These are phyloP conservation scores for Gadopsis bispinosus DNA, from an alignment of 2,797 vertebrate genomes.

Conservation along the genomic window DNA sequence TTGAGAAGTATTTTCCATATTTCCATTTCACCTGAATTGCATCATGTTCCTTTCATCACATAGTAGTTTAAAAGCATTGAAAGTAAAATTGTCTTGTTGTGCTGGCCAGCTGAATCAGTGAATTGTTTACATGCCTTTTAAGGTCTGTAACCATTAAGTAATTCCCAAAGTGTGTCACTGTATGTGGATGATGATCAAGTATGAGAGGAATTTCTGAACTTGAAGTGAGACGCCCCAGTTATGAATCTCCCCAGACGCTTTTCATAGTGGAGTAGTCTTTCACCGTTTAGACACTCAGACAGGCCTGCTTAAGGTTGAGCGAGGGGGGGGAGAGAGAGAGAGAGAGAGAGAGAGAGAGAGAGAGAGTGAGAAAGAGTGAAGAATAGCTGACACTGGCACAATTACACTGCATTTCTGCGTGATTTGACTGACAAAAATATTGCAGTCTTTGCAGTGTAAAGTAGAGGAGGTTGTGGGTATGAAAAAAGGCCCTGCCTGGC, in stretches of 20 bases:
- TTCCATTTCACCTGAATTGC: constrained; percentile 30
- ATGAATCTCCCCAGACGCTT: constrained; percentile 48
- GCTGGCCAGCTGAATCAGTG: not conserved
- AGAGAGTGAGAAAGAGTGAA: constrained; percentile 30
- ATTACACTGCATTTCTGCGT: constrained; percentile 80
- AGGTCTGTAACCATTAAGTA: constrained; percentile 1
- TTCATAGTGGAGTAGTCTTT: constrained; percentile 46
- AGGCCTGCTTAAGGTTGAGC: constrained; percentile 47
- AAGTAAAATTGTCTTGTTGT: constrained; percentile 8
- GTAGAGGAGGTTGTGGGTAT: constrained; percentile 40
- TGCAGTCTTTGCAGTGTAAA: constrained; percentile 36
- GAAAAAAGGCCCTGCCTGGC: constrained; percentile 18
- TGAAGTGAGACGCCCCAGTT: constrained; percentile 35
- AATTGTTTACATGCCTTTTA: constrained; percentile 7
- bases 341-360: constrained; percentile 28
- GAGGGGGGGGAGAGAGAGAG: constrained; percentile 36
- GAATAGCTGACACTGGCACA: constrained; percentile 75
- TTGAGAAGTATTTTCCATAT: constrained; percentile 28
- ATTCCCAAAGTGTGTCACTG: constrained; percentile 16
- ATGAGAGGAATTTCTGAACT: constrained; percentile 46
- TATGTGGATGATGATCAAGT: constrained; percentile 32
- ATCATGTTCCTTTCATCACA: constrained; percentile 35
- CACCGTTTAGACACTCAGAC: constrained; percentile 36
- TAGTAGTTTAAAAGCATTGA: constrained; percentile 3
- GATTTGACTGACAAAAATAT: constrained; percentile 78